phyloP scores from a whole-genome alignment of 2,888 invertebrate species.

The Lasioglossum morio region DNA sequence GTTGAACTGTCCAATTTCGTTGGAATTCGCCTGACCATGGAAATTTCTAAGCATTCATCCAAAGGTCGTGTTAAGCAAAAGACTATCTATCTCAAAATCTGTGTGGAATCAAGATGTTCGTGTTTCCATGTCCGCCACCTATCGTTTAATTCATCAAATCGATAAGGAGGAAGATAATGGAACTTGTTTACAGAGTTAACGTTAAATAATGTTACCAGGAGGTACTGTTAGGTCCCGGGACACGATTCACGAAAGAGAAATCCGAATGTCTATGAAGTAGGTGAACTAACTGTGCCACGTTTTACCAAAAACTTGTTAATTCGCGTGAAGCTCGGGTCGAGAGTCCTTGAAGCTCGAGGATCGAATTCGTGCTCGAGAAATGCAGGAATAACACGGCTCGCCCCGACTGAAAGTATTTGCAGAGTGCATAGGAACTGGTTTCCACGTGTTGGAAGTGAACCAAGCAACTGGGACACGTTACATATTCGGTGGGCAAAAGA shows the following conservation, averaged over 20 bases:
- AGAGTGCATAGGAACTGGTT: slow-evolving; percentile 66
- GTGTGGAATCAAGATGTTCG: not conserved
- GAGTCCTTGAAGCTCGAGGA: not conserved
- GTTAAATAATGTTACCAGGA: not conserved
- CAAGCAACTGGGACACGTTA: slow-evolving; percentile 73
- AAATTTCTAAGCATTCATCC: slow-evolving; percentile 2
- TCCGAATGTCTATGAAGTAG: slow-evolving; percentile 18
- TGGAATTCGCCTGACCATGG: not conserved
- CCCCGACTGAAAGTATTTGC: slow-evolving; percentile 61
- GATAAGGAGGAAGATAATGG: not conserved
- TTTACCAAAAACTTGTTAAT: not conserved
- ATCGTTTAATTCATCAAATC: not conserved
- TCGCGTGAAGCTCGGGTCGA: slow-evolving; percentile 8
- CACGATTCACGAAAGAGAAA: slow-evolving; percentile 34
- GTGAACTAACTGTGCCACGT: slow-evolving; percentile 38
- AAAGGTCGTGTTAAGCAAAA: not conserved
- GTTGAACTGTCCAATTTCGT: not conserved
- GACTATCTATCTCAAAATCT: not conserved
- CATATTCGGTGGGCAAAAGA: slow-evolving; percentile 60
- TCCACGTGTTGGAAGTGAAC: slow-evolving; percentile 67
- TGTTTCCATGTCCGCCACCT: not conserved
- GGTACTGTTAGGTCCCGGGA: not conserved
- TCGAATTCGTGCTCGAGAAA: not conserved
- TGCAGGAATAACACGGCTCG: not conserved
- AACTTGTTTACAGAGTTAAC: not conserved